phyloP scores from a whole-genome alignment of 2,797 vertebrate species.

The Tinamus major region DNA sequence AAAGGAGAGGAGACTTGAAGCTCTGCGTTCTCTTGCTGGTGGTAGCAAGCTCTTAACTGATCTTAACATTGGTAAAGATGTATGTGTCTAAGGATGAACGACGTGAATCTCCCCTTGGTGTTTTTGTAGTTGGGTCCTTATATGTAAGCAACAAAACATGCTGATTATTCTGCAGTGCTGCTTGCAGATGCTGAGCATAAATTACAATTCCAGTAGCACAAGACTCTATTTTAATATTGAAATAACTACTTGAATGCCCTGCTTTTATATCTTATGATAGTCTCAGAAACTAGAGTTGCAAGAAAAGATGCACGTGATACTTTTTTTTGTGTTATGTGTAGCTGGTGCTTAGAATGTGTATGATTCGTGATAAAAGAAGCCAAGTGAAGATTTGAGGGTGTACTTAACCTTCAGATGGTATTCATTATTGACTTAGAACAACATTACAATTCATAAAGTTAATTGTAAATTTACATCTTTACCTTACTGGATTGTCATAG shows the following conservation, averaged over 20 bases:
- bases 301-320: neutral
- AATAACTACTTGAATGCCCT: neutral
- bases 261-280: neutral
- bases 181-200: neutral
- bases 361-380: neutral
- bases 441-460: neutral
- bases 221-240: neutral
- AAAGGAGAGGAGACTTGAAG: neutral
- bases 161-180: neutral
- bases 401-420: neutral
- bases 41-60: neutral
- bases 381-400: neutral
- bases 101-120: neutral
- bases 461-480: neutral
- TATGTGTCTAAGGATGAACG: neutral
- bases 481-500: rapidly evolving
- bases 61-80: neutral
- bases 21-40: neutral
- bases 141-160: neutral
- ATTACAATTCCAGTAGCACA: neutral
- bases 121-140: neutral
- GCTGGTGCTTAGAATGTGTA: neutral
- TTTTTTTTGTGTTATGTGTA: neutral
- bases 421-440: neutral
- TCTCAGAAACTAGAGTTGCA: neutral